Base-by-base conservation (phyloP, 1,140 invertebrate species). In the Rhynchophorus ferrugineus region DNA sequence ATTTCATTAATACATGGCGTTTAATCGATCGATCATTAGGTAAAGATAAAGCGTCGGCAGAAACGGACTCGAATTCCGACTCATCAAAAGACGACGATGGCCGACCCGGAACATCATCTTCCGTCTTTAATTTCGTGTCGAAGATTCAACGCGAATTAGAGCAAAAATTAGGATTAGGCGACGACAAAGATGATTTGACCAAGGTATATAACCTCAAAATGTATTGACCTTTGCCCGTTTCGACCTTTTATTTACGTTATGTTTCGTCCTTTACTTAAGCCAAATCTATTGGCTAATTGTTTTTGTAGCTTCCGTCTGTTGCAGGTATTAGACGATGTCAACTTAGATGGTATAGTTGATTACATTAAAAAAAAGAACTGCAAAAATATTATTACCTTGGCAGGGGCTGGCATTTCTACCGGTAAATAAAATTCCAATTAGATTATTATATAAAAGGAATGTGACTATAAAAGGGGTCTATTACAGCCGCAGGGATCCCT, bases 361-460 rank as follows among this genome's bases (percentile, higher is more conserved):
- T 87, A 82, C 61, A 88, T 91, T 45, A 77, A 87, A 56, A 78
- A 77, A 59, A 78, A 78, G 13, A 80, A 83, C 56, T 89, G 87
- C 63, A 85, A 83, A 69, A 93, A 93, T 61, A 84, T 97, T 44
- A 85, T 96, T 46, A 91, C 89, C 13, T 84, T 96, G 82, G 86
- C 91, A 55, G 93, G 93, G 47, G 93, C 93, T 60, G 94, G 94
- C 45, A 95, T 96, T 62, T 95, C 92, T 14, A 95, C 92, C 29
- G 88, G 90, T 92, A 78, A 82, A 79, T 81, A 34, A 14, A 14
- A 7, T 17, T 38, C 2, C 5, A 48, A n/a, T n/a, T n/a, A n/a
- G n/a, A n/a, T n/a, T 24, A 8, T 19, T 43, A 5, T 2, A 2
- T 21, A n/a, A 18, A 16, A 16, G 11, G 2, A 18, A 46, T 2